Evolutionary conservation across 2,113 vertebrate species (phyloP), one percentile per base, ranked within the genome.

Genomic region (Nestor notabilis): DNA sequence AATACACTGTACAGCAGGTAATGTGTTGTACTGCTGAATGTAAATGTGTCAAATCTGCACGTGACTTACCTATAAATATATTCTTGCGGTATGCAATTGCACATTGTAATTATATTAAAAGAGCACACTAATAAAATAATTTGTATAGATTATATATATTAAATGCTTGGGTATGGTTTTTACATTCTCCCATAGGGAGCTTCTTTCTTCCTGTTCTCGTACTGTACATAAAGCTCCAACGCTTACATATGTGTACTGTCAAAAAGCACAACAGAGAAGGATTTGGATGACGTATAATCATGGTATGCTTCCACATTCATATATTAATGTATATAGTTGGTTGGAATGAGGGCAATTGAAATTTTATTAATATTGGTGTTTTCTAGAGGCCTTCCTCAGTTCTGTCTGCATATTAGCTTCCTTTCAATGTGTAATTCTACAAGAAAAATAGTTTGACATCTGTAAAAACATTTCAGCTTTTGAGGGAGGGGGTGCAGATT

Each of bases 121-220:
- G 98, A 98, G 98, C 98, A 98, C 98, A 98, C 97, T 98, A 98
- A 98, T 98, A 96, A 98, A 97, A 98, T 96, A 97, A 97, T 98
- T 98, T 98, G 98, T 98, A 98, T 98, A 98, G 98, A 98, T 97
- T 98, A 98, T 98, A 98, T 98, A 98, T 98, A 98, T 97, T 96
- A 98, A 97, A 97, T 98, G 97, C 97, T 97, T 96, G 97, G 97
- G 97, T 98, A 97, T 97, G 97, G 98, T 97, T 98, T 98, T 97
- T 98, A 98, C 96, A 97, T 98, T 95, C 97, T 98, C 96, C 97
- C 92, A 90, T 97, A 92, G 97, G 97, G 96, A 96, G 87, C 68
- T 94, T 97, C 97, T 97, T 97, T 93, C 98, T 97, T 97, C 97
- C 95, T 92, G 93, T 90, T 91, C 94, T 90, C 84, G 76, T 96